phyloP scores from a whole-genome alignment of 1,140 invertebrate species.

The Drosophila ohnishii region DNA sequence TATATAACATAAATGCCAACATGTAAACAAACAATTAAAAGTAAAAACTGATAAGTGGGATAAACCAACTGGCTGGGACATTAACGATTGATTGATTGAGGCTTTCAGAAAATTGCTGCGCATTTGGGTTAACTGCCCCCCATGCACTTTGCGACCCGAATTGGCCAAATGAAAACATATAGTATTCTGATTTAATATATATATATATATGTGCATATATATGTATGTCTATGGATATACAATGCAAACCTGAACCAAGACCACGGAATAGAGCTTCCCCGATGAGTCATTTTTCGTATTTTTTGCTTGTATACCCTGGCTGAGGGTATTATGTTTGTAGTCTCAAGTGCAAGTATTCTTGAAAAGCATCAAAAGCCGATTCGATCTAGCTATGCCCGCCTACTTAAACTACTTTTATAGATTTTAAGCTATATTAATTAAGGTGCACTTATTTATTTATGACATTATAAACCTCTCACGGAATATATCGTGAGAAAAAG shows the following conservation, averaged over 20 bases:
- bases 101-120: slow-evolving; percentile 17
- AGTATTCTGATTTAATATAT: slow-evolving; percentile 2
- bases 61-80: slow-evolving; percentile 46
- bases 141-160: slow-evolving; percentile 40
- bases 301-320: not conserved
- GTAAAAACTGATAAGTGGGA: slow-evolving; percentile 37
- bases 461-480: too few relatives aligned
- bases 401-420: too few relatives aligned
- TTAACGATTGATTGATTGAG: slow-evolving; percentile 43
- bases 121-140: slow-evolving; percentile 39
- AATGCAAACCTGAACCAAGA: slow-evolving; percentile 8
- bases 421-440: too few relatives aligned
- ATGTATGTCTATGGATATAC: not conserved
- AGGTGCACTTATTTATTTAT: too few relatives aligned
- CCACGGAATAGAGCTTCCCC: slow-evolving; percentile 23
- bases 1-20: slow-evolving; percentile 2
- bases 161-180: not conserved
- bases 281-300: slow-evolving; percentile 20
- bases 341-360: too few relatives aligned
- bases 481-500: too few relatives aligned
- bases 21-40: slow-evolving; percentile 28
- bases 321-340: not conserved
- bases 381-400: too few relatives aligned
- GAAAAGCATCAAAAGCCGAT: too few relatives aligned
- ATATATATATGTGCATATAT: not conserved